These are phyloP conservation scores for Drosophila rellima DNA, from an alignment of 2,888 invertebrate species.

Conservation along the genomic window DNA sequence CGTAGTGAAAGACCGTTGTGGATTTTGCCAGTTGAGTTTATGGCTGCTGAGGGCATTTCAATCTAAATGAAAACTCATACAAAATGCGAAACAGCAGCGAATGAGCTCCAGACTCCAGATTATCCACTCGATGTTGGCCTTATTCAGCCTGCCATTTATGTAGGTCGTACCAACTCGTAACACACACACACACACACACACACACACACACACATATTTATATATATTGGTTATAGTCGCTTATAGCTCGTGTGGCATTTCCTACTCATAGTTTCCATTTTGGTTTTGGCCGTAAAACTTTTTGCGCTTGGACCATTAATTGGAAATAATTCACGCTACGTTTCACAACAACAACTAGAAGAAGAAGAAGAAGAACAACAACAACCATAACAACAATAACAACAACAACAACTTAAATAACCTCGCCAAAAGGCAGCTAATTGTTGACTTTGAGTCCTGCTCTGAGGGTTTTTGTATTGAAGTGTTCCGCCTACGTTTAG, in stretches of 20 bases:
- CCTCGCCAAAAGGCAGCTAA: slow-evolving; percentile 27
- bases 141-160: slow-evolving; percentile 36
- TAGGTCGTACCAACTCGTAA: slow-evolving; percentile 20
- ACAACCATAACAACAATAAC: slow-evolving; percentile 11
- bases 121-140: slow-evolving; percentile 42
- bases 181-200: slow-evolving; percentile 1
- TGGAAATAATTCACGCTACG: slow-evolving; percentile 51
- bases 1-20: slow-evolving; percentile 15
- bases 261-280: slow-evolving; percentile 42
- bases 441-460: slow-evolving; percentile 37
- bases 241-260: background rate
- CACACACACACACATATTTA: background rate
- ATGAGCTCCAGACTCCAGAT: slow-evolving; percentile 44
- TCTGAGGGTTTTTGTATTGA: slow-evolving; percentile 21
- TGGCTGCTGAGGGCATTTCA: slow-evolving; percentile 60
- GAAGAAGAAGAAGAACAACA: too few relatives aligned
- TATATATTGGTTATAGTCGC: slow-evolving; percentile 18
- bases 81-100: slow-evolving; percentile 39
- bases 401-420: slow-evolving; percentile 2
- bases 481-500: slow-evolving; percentile 11
- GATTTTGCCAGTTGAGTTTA: slow-evolving; percentile 52
- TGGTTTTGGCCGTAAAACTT: slow-evolving; percentile 44
- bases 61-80: slow-evolving; percentile 63
- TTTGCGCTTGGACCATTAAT: slow-evolving; percentile 47
- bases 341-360: slow-evolving; percentile 33